Percentiles rank a stretch among this genome's conserved stretches.
Evolutionary conservation across 2,113 vertebrate species (phyloP).

Genomic region (Ginglymostoma cirratum): DNA sequence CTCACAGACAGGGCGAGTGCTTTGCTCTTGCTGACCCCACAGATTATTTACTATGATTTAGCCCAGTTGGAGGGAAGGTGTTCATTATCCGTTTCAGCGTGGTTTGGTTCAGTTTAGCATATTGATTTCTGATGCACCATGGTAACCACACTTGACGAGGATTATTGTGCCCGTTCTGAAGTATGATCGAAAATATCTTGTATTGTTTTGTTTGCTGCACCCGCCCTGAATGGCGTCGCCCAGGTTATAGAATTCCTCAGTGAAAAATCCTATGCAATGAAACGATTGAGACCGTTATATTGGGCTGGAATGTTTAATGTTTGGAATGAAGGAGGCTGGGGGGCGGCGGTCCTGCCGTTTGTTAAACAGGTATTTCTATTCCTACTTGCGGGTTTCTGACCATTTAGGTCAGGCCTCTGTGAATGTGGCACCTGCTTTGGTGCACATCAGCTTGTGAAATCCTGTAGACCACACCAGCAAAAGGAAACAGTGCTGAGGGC

Average conservation of each 20-base stretch:
- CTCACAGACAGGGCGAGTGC: neutral
- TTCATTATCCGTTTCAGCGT: slow-evolving; percentile 20
- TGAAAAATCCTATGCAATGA: neutral
- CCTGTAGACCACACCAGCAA: too few relatives aligned
- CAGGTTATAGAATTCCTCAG: neutral
- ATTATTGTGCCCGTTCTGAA: neutral
- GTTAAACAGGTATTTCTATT: neutral
- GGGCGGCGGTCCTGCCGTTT: too few relatives aligned
- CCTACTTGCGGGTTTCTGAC: neutral
- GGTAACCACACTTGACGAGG: neutral
- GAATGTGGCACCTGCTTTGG: neutral
- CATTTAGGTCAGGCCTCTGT: neutral
- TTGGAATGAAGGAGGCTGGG: neutral
- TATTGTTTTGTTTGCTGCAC: neutral
- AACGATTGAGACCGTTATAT: neutral
- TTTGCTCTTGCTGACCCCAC: neutral
- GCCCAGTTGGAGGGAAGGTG: slow-evolving; percentile 31
- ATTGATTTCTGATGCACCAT: slow-evolving; percentile 12
- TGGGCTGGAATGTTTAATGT: neutral
- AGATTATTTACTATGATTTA: slow-evolving; percentile 31
- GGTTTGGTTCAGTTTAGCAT: slow-evolving; percentile 6
- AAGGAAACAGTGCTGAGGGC: too few relatives aligned
- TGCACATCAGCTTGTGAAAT: too few relatives aligned
- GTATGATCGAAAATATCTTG: neutral
- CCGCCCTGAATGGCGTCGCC: neutral